Percentiles rank a stretch among this genome's conserved stretches.
phyloP scores from a whole-genome alignment of 1,140 invertebrate genomes.

The Drosophila orosa region DNA sequence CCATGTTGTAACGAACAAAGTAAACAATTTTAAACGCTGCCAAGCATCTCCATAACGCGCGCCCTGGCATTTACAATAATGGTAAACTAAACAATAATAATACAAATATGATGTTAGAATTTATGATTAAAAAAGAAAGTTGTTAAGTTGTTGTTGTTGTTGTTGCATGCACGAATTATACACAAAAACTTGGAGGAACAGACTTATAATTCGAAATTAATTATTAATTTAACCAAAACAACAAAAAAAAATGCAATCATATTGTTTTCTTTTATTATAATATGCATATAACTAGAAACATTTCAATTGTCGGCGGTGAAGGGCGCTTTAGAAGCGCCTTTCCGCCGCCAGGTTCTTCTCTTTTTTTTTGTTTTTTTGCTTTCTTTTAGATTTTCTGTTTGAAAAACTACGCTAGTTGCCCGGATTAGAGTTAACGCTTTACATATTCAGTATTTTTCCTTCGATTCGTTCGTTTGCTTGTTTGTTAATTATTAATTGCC shows the following conservation, averaged over 20 bases:
- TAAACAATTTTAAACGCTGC: constrained; percentile 51
- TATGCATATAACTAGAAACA: constrained; percentile 70
- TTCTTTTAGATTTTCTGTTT: constrained; percentile 35
- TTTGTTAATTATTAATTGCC: constrained; percentile 53
- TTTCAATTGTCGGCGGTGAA: constrained; percentile 40
- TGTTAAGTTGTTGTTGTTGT: constrained; percentile 43
- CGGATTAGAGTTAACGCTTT: constrained; percentile 54
- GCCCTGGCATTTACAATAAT: constrained; percentile 27
- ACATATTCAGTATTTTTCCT: constrained; percentile 56
- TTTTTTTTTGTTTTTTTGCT: constrained; percentile 19
- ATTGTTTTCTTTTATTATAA: constrained; percentile 61
- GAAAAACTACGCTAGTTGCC: constrained; percentile 62
- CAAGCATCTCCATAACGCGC: constrained; percentile 19
- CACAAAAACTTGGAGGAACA: constrained; percentile 61
- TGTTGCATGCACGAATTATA: constrained; percentile 71
- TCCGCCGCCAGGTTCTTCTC: constrained; percentile 29
- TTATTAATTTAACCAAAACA: constrained; percentile 52
- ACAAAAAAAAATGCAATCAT: constrained; percentile 59
- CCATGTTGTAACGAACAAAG: constrained; percentile 45
- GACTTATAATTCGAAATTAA: constrained; percentile 51
- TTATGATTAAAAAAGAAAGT: constrained; percentile 27
- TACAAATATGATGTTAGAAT: constrained; percentile 57
- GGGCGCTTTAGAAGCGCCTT: constrained; percentile 61
- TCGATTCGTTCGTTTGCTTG: constrained; percentile 49
- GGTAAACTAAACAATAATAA: constrained; percentile 74